Conservation (phyloP, 2,888 invertebrate genomes). For the Dioctria linearis region DNA sequence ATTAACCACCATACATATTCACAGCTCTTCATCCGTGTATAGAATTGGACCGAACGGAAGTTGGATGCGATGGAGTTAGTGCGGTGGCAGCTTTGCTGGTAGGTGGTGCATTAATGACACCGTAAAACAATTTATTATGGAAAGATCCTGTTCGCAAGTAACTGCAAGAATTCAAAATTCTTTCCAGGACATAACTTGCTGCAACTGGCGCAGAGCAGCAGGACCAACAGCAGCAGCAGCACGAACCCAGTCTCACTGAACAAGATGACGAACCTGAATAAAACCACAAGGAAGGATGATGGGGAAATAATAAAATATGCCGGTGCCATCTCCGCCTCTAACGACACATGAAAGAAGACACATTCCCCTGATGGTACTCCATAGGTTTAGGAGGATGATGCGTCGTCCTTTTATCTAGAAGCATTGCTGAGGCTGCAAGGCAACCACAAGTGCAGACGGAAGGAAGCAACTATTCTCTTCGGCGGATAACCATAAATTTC, state of each 20-base stretch:
- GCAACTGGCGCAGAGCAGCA: neutral
- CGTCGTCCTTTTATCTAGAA: neutral
- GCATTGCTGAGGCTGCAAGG: neutral
- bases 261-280: conserved; percentile 21
- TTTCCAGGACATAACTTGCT: conserved; percentile 34
- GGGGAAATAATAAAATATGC: conserved; percentile 45
- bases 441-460: conserved; percentile 27
- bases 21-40: too few relatives aligned
- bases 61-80: too few relatives aligned
- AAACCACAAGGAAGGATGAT: conserved; percentile 19
- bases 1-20: too few relatives aligned
- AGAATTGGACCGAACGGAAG: neutral
- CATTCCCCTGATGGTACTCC: neutral
- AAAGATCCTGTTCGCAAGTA: conserved; percentile 28
- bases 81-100: neutral
- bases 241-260: conserved; percentile 4
- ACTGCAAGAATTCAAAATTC: conserved; percentile 41
- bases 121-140: conserved; percentile 43
- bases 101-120: conserved; percentile 26
- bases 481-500: conserved; percentile 46
- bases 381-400: conserved; percentile 1
- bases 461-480: conserved; percentile 46
- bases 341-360: conserved; percentile 29
- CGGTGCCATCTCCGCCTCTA: conserved; percentile 23
- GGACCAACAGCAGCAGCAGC: neutral